Evolutionary conservation across 2,888 invertebrate species (phyloP), one percentile per base, ranked within the genome.

Genomic region (Temnothorax rugatulus): DNA sequence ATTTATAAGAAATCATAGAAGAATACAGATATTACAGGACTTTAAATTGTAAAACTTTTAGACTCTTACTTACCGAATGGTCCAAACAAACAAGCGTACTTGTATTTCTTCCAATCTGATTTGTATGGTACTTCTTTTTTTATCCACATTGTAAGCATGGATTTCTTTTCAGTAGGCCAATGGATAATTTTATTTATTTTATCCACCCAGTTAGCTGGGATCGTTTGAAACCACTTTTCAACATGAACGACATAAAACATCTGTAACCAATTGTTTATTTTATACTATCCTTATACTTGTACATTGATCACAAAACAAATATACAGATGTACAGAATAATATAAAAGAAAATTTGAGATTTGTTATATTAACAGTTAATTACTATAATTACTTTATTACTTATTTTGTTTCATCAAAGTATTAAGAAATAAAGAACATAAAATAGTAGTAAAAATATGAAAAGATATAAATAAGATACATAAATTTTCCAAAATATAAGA

Each of bases 211-310:
- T 18, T 61, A 7, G 18, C 61, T 61, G 61, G 61, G 38, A 61
- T 38, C 1, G 38, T 61, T 34, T 61, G 38, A 34, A 61, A 61
- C 61, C 18, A 61, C 0, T 1, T 38, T 0, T 61, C 61, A 18
- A 38, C 61, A 18, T 61, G 61, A 61, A 61, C 61, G 4, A 59
- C 59, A 59, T 59, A 59, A 59, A 61, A 61, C 61, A 61, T 61
- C 61, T 61, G 61, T 3, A 61, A 61, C 8, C 2, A 61, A 34
- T 61, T 34, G 13, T 61, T 18, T 1, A 34, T 34, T 61, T 29
- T 34, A 61, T 34, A 61, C n/a, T 8, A 61, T 61, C 15, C 34
- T 15, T 61, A 61, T 61, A 8, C 5, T n/a, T n/a, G n/a, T n/a
- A n/a, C n/a, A n/a, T 61, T 61, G 0, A 4, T 15, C 11, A 61